phyloP scores from a whole-genome alignment of 2,888 invertebrate species.

The Watsonalla cultraria region DNA sequence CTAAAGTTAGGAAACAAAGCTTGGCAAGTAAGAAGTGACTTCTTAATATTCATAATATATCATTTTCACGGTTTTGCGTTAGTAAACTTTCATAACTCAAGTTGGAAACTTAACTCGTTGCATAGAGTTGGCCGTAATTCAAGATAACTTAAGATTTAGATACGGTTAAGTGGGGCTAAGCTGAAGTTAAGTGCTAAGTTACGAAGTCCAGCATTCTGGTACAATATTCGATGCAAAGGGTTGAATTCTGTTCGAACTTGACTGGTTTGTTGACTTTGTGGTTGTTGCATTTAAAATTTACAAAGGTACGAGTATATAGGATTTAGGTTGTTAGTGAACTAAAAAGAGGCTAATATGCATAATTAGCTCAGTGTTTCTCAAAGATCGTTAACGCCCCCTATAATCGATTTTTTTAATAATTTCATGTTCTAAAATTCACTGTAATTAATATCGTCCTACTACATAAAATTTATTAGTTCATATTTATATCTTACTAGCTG shows the following conservation, averaged over 20 bases:
- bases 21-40: constrained; percentile 9
- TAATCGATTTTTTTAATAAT: no score
- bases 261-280: background rate
- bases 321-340: no score
- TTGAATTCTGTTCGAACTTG: constrained; percentile 26
- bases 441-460: no score
- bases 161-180: constrained; percentile 56
- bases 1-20: constrained; percentile 13
- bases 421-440: no score
- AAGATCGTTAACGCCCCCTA: no score
- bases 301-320: background rate
- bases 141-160: constrained; percentile 62
- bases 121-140: constrained; percentile 50
- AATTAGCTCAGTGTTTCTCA: no score
- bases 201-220: constrained; percentile 25
- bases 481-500: no score
- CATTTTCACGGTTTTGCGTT: constrained; percentile 46
- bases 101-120: constrained; percentile 50
- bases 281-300: background rate
- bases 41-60: constrained; percentile 34
- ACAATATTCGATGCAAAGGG: constrained; percentile 29
- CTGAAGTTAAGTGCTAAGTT: constrained; percentile 60
- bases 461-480: no score
- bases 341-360: no score
- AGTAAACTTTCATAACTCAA: constrained; percentile 47